These are phyloP conservation scores for Listronotus oregonensis DNA, from an alignment of 1,140 invertebrate species.

Conservation along the genomic window DNA sequence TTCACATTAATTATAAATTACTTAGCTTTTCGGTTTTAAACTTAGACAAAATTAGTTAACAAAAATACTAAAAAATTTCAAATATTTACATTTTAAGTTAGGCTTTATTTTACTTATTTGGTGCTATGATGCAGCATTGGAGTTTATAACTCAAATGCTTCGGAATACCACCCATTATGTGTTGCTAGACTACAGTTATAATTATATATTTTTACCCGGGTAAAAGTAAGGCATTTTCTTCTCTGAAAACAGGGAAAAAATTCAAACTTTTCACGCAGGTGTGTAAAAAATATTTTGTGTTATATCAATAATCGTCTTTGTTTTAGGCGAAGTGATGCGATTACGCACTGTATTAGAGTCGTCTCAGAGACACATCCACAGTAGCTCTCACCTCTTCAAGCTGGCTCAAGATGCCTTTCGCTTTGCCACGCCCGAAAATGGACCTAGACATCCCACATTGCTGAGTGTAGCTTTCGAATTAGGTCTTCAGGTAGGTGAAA, in stretches of 20 bases:
- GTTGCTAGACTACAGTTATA: not conserved
- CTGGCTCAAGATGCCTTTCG: constrained; percentile 83
- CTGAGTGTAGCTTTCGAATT: constrained; percentile 81
- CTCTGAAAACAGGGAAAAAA: too few species aligned
- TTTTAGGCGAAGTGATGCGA: constrained; percentile 68
- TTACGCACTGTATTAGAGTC: constrained; percentile 76
- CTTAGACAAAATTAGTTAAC: too few species aligned
- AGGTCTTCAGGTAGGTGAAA: constrained; percentile 69
- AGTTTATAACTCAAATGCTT: too few species aligned
- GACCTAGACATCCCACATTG: constrained; percentile 71
- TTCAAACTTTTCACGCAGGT: not conserved
- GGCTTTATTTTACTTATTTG: too few species aligned
- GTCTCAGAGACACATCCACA: constrained; percentile 79
- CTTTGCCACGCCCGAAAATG: constrained; percentile 76
- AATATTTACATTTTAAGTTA: too few species aligned
- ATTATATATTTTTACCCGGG: too few species aligned
- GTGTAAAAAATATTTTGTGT: too few species aligned
- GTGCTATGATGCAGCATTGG: too few species aligned
- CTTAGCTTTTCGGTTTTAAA: too few species aligned
- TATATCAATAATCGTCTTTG: not conserved
- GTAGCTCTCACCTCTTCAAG: constrained; percentile 81
- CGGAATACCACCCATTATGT: not conserved
- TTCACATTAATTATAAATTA: too few species aligned
- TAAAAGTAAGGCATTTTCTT: too few species aligned
- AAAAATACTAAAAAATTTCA: too few species aligned